phyloP scores from a whole-genome alignment of 2,113 vertebrate species.

The Urocitellus parryii region DNA sequence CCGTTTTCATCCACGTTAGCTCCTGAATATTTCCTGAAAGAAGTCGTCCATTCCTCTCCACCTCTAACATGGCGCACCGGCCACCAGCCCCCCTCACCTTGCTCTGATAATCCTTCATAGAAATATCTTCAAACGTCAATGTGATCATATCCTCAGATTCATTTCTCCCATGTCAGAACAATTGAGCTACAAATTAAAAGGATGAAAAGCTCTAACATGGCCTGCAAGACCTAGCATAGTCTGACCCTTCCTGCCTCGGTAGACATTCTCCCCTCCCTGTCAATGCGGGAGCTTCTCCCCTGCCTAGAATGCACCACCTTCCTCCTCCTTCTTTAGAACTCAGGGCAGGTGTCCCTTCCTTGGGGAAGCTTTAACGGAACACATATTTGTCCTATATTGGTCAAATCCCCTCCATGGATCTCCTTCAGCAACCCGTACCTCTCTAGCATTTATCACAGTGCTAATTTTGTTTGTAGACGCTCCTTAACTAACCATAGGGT shows the following conservation, averaged over 20 bases:
- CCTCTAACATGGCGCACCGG: background rate
- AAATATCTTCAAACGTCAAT: background rate
- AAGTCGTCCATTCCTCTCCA: background rate
- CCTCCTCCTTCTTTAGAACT: background rate
- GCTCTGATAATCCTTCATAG: background rate
- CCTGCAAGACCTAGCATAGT: background rate
- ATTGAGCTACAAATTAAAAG: background rate
- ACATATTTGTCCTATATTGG: too few relatives aligned
- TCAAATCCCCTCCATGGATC: background rate
- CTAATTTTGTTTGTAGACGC: background rate
- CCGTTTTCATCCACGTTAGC: background rate
- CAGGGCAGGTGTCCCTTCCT: background rate
- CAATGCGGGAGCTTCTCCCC: background rate
- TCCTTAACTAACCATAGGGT: background rate
- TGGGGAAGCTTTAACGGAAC: background rate
- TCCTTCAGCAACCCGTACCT: background rate
- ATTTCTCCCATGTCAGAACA: background rate
- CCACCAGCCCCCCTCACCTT: background rate
- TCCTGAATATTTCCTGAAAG: background rate
- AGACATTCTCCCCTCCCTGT: background rate
- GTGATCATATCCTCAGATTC: background rate
- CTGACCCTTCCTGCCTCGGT: background rate
- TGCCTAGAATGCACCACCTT: background rate
- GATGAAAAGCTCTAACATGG: background rate
- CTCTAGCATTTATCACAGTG: background rate